Evolutionary conservation across 1,140 invertebrate genomes (phyloP).

Genomic region (Acyrthosiphon pisum): DNA sequence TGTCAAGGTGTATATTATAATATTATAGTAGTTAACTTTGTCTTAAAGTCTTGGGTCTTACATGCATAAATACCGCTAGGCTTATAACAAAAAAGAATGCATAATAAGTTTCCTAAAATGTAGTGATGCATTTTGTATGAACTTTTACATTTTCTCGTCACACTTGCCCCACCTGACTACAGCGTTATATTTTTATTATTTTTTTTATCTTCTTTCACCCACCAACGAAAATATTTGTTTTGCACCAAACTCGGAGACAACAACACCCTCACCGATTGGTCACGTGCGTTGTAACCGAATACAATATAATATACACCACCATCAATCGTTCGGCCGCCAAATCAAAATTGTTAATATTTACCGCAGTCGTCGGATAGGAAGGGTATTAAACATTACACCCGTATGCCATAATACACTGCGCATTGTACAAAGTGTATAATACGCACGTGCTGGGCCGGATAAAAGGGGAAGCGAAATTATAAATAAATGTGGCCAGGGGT

Average conservation of each 20-base stretch:
- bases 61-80: background rate
- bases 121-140: background rate
- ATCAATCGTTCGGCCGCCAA: background rate
- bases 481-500: background rate
- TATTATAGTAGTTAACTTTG: background rate
- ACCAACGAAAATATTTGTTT: background rate
- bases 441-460: background rate
- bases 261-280: background rate
- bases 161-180: background rate
- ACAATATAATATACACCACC: background rate
- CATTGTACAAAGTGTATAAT: background rate
- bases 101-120: too few relatives aligned
- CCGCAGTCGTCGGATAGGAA: background rate
- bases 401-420: background rate
- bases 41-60: background rate
- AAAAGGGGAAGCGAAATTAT: background rate
- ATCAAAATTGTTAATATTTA: constrained; percentile 20
- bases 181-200: background rate
- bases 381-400: background rate
- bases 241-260: background rate
- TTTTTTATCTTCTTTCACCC: background rate
- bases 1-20: background rate
- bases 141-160: background rate
- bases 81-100: background rate
- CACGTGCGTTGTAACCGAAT: background rate